Conservation (phyloP, 1,140 invertebrate genomes). For the Anadara kagoshimensis region DNA sequence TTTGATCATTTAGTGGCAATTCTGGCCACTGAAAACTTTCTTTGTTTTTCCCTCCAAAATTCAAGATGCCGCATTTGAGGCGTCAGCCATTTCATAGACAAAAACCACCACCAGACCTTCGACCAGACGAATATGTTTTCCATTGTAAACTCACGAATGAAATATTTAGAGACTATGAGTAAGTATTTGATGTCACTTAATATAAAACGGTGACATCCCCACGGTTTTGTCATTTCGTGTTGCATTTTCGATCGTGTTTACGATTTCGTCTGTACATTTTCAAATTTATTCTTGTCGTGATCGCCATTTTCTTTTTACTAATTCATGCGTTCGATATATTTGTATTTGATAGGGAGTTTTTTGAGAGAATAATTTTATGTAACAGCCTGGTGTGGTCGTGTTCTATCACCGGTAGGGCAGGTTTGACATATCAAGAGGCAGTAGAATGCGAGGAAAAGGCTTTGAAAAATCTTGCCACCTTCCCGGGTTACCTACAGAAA, state of each 20-base stretch:
- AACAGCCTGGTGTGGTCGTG: conserved; percentile 98
- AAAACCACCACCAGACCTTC: conserved; percentile 77
- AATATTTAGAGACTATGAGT: conserved; percentile 98
- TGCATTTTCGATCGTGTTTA: not conserved
- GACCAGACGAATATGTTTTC: conserved; percentile 93
- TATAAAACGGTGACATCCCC: not conserved
- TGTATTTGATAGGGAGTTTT: conserved; percentile 86
- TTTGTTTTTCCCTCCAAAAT: conserved; percentile 73
- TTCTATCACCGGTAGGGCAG: conserved; percentile 91
- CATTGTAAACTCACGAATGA: conserved; percentile 95
- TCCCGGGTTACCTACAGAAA: conserved; percentile 74
- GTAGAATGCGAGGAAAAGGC: conserved; percentile 87
- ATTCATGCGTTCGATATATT: not conserved
- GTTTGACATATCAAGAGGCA: conserved; percentile 95
- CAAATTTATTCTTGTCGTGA: conserved; percentile 11
- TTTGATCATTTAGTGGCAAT: conserved; percentile 15
- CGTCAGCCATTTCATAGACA: conserved; percentile 88
- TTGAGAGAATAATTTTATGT: conserved; percentile 94
- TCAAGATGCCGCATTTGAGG: conserved; percentile 89
- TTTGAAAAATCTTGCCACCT: conserved; percentile 66
- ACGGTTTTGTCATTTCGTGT: not conserved
- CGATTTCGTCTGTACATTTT: not conserved
- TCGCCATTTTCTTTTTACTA: no score
- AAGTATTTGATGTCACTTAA: conserved; percentile 75
- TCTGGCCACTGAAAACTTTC: conserved; percentile 38